Conservation (phyloP, 2,888 invertebrate genomes). For the Apodemia arnacis region DNA sequence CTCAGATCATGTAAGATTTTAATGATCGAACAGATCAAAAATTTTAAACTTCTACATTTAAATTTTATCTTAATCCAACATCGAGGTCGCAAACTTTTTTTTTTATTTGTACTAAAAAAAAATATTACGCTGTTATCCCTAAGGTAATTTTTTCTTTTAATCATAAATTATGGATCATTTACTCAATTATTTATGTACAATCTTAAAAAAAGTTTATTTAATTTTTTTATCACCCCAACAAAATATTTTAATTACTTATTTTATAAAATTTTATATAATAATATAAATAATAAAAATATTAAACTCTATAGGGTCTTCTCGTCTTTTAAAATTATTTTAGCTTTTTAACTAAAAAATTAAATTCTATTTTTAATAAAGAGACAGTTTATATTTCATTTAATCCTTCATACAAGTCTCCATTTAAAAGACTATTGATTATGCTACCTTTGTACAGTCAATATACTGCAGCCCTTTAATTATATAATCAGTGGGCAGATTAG, state of each 20-base stretch:
- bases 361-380: constrained; percentile 90
- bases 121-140: constrained; percentile 99
- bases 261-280: constrained; percentile 89
- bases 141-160: constrained; percentile 98
- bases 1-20: constrained; percentile 99
- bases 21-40: constrained; percentile 98
- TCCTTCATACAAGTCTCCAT: constrained; percentile 98
- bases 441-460: constrained; percentile 83
- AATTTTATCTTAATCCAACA: constrained; percentile 98
- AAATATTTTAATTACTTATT: constrained; percentile 91
- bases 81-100: constrained; percentile 99
- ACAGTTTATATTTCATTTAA: constrained; percentile 96
- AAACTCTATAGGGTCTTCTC: constrained; percentile 99
- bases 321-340: constrained; percentile 96
- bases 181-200: constrained; percentile 90
- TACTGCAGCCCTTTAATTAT: constrained; percentile 98
- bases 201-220: constrained; percentile 93
- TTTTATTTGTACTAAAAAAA: constrained; percentile 97
- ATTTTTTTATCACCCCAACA: constrained; percentile 96
- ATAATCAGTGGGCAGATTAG: constrained; percentile 97
- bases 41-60: constrained; percentile 96
- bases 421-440: constrained; percentile 95
- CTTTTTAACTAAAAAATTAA: constrained; percentile 95
- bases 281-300: constrained; percentile 90
- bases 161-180: constrained; percentile 94